Percentiles rank a stretch among this genome's conserved stretches.
Evolutionary conservation across 2,888 invertebrate genomes (phyloP).

Genomic region (Volucella inanis): DNA sequence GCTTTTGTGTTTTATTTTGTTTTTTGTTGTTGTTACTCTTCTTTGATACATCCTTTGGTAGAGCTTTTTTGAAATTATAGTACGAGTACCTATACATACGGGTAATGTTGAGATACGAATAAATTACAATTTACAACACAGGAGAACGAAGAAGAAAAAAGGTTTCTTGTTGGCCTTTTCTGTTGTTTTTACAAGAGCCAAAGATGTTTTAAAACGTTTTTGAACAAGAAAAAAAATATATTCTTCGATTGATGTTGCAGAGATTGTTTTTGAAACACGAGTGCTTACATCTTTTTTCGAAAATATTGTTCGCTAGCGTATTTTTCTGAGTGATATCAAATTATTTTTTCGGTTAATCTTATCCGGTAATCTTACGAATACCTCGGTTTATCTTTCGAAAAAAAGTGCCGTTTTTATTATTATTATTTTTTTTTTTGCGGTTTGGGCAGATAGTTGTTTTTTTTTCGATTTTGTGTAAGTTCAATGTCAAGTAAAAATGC

Average conservation of each 20-base stretch:
- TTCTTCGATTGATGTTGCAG: constrained; percentile 54
- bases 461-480: constrained; percentile 21
- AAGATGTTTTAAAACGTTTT: constrained; percentile 53
- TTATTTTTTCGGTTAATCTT: background rate
- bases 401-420: background rate
- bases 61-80: constrained; percentile 49
- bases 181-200: constrained; percentile 17
- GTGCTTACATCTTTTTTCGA: constrained; percentile 58
- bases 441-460: background rate
- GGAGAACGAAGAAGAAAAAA: constrained; percentile 36
- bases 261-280: constrained; percentile 7
- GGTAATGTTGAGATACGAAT: constrained; percentile 19
- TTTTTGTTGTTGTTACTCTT: background rate
- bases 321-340: constrained; percentile 27
- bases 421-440: constrained; percentile 13
- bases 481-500: constrained; percentile 67
- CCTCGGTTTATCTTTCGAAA: background rate
- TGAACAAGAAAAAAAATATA: background rate
- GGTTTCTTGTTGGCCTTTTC: constrained; percentile 2
- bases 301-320: background rate
- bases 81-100: constrained; percentile 13
- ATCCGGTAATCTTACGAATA: background rate
- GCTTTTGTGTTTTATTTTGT: constrained; percentile 2
- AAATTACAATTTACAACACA: constrained; percentile 24
- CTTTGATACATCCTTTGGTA: constrained; percentile 37